A percentile compares a stretch with the other conserved stretches of the same genome.
These are phyloP conservation scores for Atta cephalotes DNA, from an alignment of 1,140 invertebrate genomes.

Conservation along the genomic window DNA sequence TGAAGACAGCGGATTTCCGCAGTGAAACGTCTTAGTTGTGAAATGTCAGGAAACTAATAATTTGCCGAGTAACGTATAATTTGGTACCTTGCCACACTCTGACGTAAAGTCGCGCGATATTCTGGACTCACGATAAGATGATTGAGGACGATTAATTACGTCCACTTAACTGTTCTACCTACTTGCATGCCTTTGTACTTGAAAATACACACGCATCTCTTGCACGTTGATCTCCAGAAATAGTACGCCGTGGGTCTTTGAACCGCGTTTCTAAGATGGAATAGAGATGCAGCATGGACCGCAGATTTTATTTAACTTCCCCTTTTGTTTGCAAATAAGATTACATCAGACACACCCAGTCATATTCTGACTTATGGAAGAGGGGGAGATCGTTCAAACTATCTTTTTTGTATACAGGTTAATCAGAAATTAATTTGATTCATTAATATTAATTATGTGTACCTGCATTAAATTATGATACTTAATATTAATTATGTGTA, in stretches of 20 bases:
- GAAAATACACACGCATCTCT: background rate
- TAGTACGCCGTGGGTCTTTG: conserved; percentile 72
- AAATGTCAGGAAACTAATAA: background rate
- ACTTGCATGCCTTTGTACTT: conserved; percentile 4
- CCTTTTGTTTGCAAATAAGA: conserved; percentile 48
- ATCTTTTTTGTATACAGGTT: background rate
- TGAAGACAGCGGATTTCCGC: background rate
- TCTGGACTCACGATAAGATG: conserved; percentile 29
- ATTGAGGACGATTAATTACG: background rate
- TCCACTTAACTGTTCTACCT: background rate
- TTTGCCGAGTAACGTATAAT: conserved; percentile 19
- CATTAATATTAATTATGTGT: background rate
- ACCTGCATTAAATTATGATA: no score
- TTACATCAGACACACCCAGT: conserved; percentile 26
- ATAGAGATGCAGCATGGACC: conserved; percentile 41
- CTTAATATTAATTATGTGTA: background rate
- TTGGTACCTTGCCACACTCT: background rate
- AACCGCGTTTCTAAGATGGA: conserved; percentile 53
- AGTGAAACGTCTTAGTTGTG: background rate
- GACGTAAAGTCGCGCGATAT: background rate
- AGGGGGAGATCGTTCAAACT: background rate
- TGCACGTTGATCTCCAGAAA: conserved; percentile 71
- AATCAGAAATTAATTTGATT: background rate
- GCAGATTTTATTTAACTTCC: conserved; percentile 20
- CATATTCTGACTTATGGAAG: background rate